Base-by-base conservation (phyloP, 2,797 vertebrate species). In the Sphaeramia orbicularis region DNA sequence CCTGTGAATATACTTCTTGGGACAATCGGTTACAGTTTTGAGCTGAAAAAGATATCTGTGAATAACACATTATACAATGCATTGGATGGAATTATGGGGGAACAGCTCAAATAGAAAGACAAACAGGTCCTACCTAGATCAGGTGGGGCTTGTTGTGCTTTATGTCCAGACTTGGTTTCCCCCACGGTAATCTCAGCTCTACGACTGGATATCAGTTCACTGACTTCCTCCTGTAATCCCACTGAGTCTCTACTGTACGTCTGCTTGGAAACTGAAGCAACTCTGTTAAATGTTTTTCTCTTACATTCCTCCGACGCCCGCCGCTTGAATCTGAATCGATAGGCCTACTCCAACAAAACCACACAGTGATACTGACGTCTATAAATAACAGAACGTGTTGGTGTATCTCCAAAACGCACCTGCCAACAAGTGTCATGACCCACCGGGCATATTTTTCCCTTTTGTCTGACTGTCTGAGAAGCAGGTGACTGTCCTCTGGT, bases 101-200 rank as follows among this genome's bases (percentile, higher is more conserved):
- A 61, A 45, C 18, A 57, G 24, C 50, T 53, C 5, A 48, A 56
- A 62, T 4, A 59, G 52, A 16, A 40, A 76, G 48, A 53, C 13
- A 15, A 41, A 61, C 9, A 32, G 54, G 62, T 88, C 93, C 88
- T 94, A 94, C 94, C 93, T 90, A 90, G 70, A 75, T 85, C 75
- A 74, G 85, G 73, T 78, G 81, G 72, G 66, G 54, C 77, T 79
- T 70, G 83, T 75, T 84, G 84, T 80, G 74, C 78, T 83, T 78
- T 76, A 73, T 78, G 81, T 88, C 88, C 89, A 84, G 78, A 84
- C 86, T 80, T 80, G 55, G 50, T 63, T 70, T 75, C 65, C 63
- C 72, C 65, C 78, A 75, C 76, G 58, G 53, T 54, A n/a, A 62
- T 50, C 57, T 44, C 74, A 69, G 67, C 42, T 32, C 21, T 24